Conservation (phyloP, 64 coral and sea anemone species). For the Dendrophyllia cribrosa region DNA sequence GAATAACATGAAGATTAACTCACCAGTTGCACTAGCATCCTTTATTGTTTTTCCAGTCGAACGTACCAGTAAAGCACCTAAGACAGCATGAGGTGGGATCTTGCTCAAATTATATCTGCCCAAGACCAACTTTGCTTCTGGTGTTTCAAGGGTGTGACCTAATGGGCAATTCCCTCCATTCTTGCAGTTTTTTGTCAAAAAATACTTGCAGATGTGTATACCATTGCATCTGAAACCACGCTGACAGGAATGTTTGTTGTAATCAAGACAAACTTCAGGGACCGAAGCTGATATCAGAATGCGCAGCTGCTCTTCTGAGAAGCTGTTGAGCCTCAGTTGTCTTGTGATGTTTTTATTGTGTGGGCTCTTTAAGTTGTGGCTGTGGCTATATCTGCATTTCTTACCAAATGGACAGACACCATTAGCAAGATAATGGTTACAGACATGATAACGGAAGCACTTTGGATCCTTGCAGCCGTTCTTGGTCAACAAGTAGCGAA, state of each 20-base stretch:
- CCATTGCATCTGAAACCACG: not conserved
- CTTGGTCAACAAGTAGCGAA: constrained; percentile 22
- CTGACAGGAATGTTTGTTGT: not conserved
- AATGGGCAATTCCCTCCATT: not conserved
- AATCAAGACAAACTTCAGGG: constrained; percentile 38
- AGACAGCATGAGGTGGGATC: not conserved
- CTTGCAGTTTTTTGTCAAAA: constrained; percentile 4
- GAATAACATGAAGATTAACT: not conserved
- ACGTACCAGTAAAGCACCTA: not conserved
- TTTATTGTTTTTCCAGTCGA: not conserved
- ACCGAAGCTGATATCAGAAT: constrained; percentile 32
- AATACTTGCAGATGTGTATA: constrained; percentile 25
- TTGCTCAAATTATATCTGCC: constrained; percentile 8
- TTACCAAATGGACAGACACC: constrained; percentile 51
- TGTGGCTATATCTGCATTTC: constrained; percentile 41
- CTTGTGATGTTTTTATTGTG: constrained; percentile 39
- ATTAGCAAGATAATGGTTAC: constrained; percentile 63
- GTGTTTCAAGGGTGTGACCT: not conserved
- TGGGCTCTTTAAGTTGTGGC: constrained; percentile 36
- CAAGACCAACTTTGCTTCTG: not conserved
- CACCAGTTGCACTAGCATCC: not conserved
- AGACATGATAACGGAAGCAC: constrained; percentile 76
- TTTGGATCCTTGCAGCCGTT: constrained; percentile 38
- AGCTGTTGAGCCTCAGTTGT: not conserved
- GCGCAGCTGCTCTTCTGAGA: constrained; percentile 59